Base-by-base conservation (phyloP, 2,888 invertebrate species). In the Tipula lateralis region DNA sequence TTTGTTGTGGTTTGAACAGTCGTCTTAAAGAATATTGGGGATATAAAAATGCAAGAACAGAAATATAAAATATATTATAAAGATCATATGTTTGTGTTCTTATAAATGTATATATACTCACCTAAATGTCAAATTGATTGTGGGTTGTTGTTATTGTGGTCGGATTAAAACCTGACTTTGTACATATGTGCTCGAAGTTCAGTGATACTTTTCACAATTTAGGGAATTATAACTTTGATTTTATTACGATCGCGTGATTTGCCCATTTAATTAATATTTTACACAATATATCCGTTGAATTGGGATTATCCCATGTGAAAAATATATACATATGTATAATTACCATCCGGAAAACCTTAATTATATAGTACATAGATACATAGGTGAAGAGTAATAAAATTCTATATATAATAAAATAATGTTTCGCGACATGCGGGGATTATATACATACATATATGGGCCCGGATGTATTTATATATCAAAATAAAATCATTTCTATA, bases 131-230 rank as follows among this genome's bases (percentile, higher is more conserved):
- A 66, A 66, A 66, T 66, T 66, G 24, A 66, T 24, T 66, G 66
- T 66, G 66, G 66, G 66, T 66, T 24, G 66, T 66, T 66, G 66
- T 66, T 66, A 66, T 66, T 66, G 66, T 24, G 66, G 66, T 66
- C 13, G 66, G 24, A 66, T 24, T 24, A 66, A 66, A 66, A 66
- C 24, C 66, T 24, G 66, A 24, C 66, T 66, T 66, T 66, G 9
- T 24, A 66, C 12, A 24, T 9, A 19, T 24, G 66, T 66, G 24
- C 7, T 1, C 66, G 19, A 66, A 66, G 66, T 66, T 66, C 66
- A 66, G 66, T 66, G 66, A 66, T 66, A 66, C 66, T 66, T 24
- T 66, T 9, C 16, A 66, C 9, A 9, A 24, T 66, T 66, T 9
- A 16, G 12, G 39, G 66, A 12, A 24, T 50, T 66, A 32, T 32